A percentile compares a stretch with the other conserved stretches of the same genome.
Evolutionary conservation across 2,888 invertebrate genomes (phyloP).

Genomic region (Napeogenes sylphis): DNA sequence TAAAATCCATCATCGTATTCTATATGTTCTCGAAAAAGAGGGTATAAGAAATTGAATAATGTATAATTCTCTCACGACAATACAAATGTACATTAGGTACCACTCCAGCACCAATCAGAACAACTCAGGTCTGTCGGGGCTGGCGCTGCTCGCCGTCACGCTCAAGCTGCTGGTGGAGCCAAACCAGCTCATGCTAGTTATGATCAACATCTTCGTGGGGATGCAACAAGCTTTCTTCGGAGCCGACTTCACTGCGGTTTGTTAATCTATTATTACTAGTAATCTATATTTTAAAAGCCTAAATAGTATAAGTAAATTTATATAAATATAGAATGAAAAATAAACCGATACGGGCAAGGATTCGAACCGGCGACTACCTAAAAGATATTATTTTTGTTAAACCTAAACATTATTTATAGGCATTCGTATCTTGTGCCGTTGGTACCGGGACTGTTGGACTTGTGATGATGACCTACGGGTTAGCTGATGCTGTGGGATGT

Average conservation of each 20-base stretch:
- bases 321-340: too few relatives aligned
- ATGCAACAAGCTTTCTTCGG: slow-evolving; percentile 83
- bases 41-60: too few relatives aligned
- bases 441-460: slow-evolving; percentile 82
- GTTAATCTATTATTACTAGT: slow-evolving; percentile 28
- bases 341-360: too few relatives aligned
- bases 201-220: slow-evolving; percentile 82
- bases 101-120: slow-evolving; percentile 58
- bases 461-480: slow-evolving; percentile 82
- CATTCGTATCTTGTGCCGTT: slow-evolving; percentile 77
- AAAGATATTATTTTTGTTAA: background rate
- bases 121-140: slow-evolving; percentile 54
- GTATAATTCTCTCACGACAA: too few relatives aligned
- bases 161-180: slow-evolving; percentile 76
- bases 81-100: slow-evolving; percentile 51
- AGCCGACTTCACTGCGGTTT: slow-evolving; percentile 75
- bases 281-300: background rate
- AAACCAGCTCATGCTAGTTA: slow-evolving; percentile 80
- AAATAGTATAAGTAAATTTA: too few relatives aligned
- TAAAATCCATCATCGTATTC: too few relatives aligned
- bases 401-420: slow-evolving; percentile 47
- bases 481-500: slow-evolving; percentile 79
- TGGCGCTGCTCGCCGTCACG: slow-evolving; percentile 74
- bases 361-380: too few relatives aligned
- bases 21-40: too few relatives aligned